A percentile compares a stretch with the other conserved stretches of the same genome.
phyloP scores from a whole-genome alignment of 2,797 vertebrate genomes.

The Sebastolobus alascanus region DNA sequence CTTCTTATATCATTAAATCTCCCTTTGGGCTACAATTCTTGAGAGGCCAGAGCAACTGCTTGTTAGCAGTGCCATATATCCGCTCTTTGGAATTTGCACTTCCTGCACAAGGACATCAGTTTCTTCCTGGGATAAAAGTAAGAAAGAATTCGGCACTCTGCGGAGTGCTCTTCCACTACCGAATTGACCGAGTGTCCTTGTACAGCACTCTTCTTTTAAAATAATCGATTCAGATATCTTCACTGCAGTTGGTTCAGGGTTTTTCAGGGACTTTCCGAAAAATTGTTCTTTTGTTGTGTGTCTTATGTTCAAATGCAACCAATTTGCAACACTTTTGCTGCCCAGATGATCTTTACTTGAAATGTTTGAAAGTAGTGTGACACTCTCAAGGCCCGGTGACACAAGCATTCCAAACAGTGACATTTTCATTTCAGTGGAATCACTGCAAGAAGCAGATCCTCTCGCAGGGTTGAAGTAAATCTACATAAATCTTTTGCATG shows the following conservation, averaged over 20 bases:
- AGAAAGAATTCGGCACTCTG: background rate
- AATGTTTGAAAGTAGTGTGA: background rate
- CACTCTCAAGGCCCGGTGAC: background rate
- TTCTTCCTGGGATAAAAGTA: background rate
- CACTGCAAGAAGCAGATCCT: background rate
- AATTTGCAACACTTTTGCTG: background rate
- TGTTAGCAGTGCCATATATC: slow-evolving; percentile 27
- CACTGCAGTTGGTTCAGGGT: background rate
- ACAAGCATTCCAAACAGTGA: background rate
- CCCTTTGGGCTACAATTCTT: slow-evolving; percentile 5
- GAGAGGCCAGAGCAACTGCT: slow-evolving; percentile 20
- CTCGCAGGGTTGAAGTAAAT: background rate
- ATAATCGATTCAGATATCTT: background rate
- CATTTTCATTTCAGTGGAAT: background rate
- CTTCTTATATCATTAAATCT: slow-evolving; percentile 32
- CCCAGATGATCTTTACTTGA: background rate
- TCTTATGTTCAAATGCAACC: background rate
- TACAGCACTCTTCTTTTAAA: background rate
- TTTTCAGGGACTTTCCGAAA: background rate
- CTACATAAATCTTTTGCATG: background rate
- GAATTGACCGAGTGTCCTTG: background rate
- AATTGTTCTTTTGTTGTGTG: background rate
- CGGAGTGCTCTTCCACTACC: background rate
- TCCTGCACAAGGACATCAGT: slow-evolving; percentile 34
- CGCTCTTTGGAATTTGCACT: slow-evolving; percentile 18